These are phyloP conservation scores for Orbicella faveolata DNA, from an alignment of 64 coral and sea anemone genomes.

Conservation along the genomic window DNA sequence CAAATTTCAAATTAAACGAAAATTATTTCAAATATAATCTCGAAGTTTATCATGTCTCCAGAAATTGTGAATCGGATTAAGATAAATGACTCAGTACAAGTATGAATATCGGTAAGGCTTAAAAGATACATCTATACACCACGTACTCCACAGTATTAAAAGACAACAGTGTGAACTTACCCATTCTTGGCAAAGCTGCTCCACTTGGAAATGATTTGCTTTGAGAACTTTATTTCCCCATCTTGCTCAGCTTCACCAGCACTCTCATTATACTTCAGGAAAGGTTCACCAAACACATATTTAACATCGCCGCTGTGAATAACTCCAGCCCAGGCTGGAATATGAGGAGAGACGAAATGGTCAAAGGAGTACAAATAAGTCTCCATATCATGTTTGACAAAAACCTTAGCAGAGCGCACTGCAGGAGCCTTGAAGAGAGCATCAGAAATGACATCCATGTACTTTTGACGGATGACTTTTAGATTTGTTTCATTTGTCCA, in stretches of 20 bases:
- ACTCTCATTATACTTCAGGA: not conserved
- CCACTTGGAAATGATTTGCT: conserved; percentile 9
- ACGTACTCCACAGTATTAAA: no score
- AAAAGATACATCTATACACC: no score
- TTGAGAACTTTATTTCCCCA: conserved; percentile 53
- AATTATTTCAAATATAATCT: no score
- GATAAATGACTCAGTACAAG: no score
- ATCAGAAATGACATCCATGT: conserved; percentile 44
- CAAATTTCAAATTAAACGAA: no score
- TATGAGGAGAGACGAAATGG: not conserved
- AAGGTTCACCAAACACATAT: conserved; percentile 57
- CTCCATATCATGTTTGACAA: not conserved
- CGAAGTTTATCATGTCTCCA: no score
- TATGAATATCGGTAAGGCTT: no score
- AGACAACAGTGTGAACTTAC: not conserved
- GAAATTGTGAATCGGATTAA: no score
- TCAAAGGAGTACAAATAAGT: conserved; percentile 63
- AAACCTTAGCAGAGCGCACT: conserved; percentile 7
- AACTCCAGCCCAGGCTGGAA: conserved; percentile 57
- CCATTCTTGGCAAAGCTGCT: conserved; percentile 27
- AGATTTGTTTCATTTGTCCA: conserved; percentile 70
- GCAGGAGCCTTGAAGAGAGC: conserved; percentile 25
- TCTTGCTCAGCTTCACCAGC: not conserved
- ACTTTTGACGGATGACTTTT: conserved; percentile 26
- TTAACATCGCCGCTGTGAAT: conserved; percentile 46